Evolutionary conservation across 2,888 invertebrate genomes (phyloP).

Genomic region (Heliconius charithonia): DNA sequence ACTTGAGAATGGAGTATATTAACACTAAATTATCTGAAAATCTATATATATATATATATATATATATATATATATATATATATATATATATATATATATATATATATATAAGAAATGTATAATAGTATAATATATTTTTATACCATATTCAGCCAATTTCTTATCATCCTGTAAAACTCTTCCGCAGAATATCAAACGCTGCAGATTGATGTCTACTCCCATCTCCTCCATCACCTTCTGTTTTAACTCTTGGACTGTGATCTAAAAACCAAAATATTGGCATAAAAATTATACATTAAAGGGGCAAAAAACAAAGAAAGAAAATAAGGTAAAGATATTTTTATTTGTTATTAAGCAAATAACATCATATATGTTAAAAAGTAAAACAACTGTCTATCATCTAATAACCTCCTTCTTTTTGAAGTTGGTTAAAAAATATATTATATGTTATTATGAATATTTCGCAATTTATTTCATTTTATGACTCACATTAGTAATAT

Average conservation of each 20-base stretch:
- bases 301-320: not conserved
- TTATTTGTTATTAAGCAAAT: not conserved
- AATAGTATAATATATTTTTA: not conserved
- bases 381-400: not conserved
- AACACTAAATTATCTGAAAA: too few species aligned
- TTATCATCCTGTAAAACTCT: conserved; percentile 95
- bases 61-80: too few species aligned
- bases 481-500: not conserved
- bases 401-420: too few species aligned
- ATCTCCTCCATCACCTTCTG: conserved; percentile 90
- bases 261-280: conserved; percentile 75
- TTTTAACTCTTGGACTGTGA: conserved; percentile 92
- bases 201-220: conserved; percentile 90
- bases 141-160: conserved; percentile 93
- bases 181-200: conserved; percentile 97
- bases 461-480: not conserved
- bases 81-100: too few species aligned
- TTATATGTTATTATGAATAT: not conserved
- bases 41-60: too few species aligned
- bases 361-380: not conserved
- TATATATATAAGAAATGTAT: not conserved
- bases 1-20: too few species aligned
- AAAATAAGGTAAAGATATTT: not conserved
- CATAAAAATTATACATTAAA: not conserved
- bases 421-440: not conserved